These are phyloP conservation scores for Monochamus saltuarius DNA, from an alignment of 1,140 invertebrate species.

Conservation along the genomic window DNA sequence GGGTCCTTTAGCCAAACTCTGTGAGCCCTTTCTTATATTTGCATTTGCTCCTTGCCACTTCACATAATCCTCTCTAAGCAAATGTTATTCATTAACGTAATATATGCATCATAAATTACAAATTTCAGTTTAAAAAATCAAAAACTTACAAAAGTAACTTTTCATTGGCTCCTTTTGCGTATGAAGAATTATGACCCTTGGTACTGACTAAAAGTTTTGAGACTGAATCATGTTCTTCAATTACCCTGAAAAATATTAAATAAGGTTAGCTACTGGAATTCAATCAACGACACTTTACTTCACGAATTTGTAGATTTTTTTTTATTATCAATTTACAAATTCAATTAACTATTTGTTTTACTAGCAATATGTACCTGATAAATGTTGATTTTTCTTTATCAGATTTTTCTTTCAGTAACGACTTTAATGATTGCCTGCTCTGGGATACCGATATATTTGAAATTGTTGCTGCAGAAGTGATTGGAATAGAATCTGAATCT, in stretches of 20 bases:
- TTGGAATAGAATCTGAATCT: neutral
- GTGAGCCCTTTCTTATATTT: conserved; percentile 51
- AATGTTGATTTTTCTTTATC: conserved; percentile 34
- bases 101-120: too few relatives aligned
- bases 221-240: conserved; percentile 49
- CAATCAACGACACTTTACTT: conserved; percentile 8
- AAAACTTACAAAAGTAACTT: conserved; percentile 66
- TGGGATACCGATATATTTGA: conserved; percentile 40
- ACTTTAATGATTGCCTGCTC: conserved; percentile 49
- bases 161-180: conserved; percentile 67
- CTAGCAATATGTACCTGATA: conserved; percentile 10
- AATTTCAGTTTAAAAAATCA: neutral
- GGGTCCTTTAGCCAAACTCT: conserved; percentile 57
- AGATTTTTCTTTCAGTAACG: conserved; percentile 34
- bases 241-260: conserved; percentile 35
- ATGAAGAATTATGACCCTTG: conserved; percentile 60
- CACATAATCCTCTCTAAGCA: conserved; percentile 65
- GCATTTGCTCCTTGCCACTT: conserved; percentile 70
- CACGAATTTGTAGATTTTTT: too few relatives aligned
- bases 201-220: conserved; percentile 56
- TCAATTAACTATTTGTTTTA: too few relatives aligned
- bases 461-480: neutral
- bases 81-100: conserved; percentile 4
- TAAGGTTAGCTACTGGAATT: conserved; percentile 5
- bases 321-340: too few relatives aligned